Evolutionary conservation across 2,888 invertebrate species (phyloP).

Genomic region (Tuberolachnus salignus): DNA sequence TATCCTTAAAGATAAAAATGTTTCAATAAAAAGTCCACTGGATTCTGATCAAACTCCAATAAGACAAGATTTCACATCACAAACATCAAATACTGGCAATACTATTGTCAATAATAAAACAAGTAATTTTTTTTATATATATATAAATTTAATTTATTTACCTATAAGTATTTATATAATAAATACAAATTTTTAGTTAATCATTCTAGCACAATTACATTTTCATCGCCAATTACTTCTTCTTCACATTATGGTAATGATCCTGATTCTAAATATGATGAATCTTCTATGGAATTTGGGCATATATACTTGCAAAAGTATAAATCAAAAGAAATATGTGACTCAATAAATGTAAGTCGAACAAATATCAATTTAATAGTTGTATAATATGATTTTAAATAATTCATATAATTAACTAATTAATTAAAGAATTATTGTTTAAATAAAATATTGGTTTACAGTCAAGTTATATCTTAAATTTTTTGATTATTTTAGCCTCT

Average conservation of each 20-base stretch:
- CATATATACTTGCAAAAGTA: conserved; percentile 36
- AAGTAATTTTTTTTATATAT: too few species aligned
- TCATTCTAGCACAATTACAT: conserved; percentile 49
- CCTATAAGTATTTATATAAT: neutral
- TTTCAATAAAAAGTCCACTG: conserved; percentile 22
- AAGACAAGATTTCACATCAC: conserved; percentile 46
- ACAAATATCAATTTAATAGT: too few species aligned
- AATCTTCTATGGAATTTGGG: conserved; percentile 44
- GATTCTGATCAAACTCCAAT: conserved; percentile 26
- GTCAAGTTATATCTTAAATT: too few species aligned
- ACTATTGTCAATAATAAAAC: conserved; percentile 41
- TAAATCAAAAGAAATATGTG: conserved; percentile 25
- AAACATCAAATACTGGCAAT: conserved; percentile 48
- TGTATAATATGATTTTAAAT: too few species aligned
- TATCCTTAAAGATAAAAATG: neutral
- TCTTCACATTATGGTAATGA: conserved; percentile 49
- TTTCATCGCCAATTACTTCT: conserved; percentile 52
- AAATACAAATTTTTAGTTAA: conserved; percentile 38
- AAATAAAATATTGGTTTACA: too few species aligned
- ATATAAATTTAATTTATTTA: conserved; percentile 5
- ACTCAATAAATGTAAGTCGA: conserved; percentile 25
- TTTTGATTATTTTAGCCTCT: too few species aligned
- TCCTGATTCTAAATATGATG: conserved; percentile 43
- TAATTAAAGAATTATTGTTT: too few species aligned
- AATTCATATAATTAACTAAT: too few species aligned